Evolutionary conservation across 2,888 invertebrate genomes (phyloP).

Genomic region (Drosophila subsilvestris): DNA sequence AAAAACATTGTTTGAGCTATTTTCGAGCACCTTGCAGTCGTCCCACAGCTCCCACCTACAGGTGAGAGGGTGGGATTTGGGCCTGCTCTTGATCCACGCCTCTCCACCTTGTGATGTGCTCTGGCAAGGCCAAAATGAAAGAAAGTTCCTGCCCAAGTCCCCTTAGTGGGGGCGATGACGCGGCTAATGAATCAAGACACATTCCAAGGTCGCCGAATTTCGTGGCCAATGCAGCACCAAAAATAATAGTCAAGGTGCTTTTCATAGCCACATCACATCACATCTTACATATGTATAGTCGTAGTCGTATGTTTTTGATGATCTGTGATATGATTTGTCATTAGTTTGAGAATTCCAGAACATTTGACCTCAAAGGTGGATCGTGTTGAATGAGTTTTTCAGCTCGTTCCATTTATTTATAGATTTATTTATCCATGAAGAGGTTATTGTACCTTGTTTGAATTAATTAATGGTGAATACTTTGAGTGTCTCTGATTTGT

Average conservation of each 20-base stretch:
- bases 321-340: conserved; percentile 51
- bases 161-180: conserved; percentile 52
- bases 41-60: conserved; percentile 25
- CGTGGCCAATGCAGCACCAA: conserved; percentile 63
- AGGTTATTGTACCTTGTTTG: conserved; percentile 24
- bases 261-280: conserved; percentile 4
- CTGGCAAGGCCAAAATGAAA: conserved; percentile 72
- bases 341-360: conserved; percentile 20
- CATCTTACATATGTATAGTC: no score
- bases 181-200: conserved; percentile 67
- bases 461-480: conserved; percentile 34
- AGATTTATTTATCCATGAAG: background rate
- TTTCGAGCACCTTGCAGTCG: conserved; percentile 53
- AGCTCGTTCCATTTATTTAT: background rate
- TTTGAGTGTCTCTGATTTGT: conserved; percentile 27
- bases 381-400: background rate
- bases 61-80: conserved; percentile 40
- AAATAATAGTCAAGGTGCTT: conserved; percentile 68
- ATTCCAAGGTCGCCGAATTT: conserved; percentile 56
- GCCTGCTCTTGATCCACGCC: conserved; percentile 26
- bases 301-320: conserved; percentile 24
- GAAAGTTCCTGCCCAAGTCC: conserved; percentile 35
- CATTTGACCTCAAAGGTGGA: conserved; percentile 18
- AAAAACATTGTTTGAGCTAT: conserved; percentile 38
- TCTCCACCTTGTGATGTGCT: conserved; percentile 66